Percentiles rank a stretch among this genome's conserved stretches.
phyloP scores from a whole-genome alignment of 2,888 invertebrate genomes.

The Folsomia manolachei region DNA sequence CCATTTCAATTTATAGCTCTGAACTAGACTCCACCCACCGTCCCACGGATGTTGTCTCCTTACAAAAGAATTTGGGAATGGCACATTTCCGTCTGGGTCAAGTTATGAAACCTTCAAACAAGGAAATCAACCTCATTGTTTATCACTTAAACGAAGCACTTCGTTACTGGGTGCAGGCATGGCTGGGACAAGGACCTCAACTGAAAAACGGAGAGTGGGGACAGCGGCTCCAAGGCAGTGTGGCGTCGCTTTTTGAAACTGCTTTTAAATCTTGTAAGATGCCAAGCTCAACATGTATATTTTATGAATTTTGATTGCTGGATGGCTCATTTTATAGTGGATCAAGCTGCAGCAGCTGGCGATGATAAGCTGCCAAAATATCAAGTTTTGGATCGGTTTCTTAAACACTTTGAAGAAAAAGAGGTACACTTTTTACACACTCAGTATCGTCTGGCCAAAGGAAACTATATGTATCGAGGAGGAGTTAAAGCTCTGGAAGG shows the following conservation, averaged over 20 bases:
- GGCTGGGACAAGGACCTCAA: not conserved
- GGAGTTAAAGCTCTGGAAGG: slow-evolving; percentile 1
- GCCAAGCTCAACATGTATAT: not conserved
- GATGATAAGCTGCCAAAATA: slow-evolving; percentile 1
- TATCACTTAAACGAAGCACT: slow-evolving; percentile 8
- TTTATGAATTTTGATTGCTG: not conserved
- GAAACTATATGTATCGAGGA: slow-evolving; percentile 11
- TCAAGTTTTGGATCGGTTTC: not conserved
- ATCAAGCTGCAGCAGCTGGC: not conserved
- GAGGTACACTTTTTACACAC: not conserved
- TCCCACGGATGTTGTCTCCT: not conserved
- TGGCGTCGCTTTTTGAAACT: slow-evolving; percentile 1
- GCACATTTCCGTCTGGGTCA: slow-evolving; percentile 18
- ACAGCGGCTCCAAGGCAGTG: not conserved
- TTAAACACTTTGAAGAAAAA: not conserved
- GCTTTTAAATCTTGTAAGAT: slow-evolving; percentile 16
- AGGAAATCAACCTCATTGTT: not conserved
- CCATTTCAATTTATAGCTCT: slow-evolving; percentile 8
- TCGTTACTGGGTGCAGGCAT: not conserved
- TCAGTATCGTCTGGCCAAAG: slow-evolving; percentile 6
- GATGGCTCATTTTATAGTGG: not conserved
- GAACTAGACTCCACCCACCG: not conserved
- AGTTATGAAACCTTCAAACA: not conserved
- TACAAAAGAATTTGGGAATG: slow-evolving; percentile 17
- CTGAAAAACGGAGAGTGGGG: not conserved